phyloP scores from a whole-genome alignment of 2,797 vertebrate genomes.

The Nasua narica region DNA sequence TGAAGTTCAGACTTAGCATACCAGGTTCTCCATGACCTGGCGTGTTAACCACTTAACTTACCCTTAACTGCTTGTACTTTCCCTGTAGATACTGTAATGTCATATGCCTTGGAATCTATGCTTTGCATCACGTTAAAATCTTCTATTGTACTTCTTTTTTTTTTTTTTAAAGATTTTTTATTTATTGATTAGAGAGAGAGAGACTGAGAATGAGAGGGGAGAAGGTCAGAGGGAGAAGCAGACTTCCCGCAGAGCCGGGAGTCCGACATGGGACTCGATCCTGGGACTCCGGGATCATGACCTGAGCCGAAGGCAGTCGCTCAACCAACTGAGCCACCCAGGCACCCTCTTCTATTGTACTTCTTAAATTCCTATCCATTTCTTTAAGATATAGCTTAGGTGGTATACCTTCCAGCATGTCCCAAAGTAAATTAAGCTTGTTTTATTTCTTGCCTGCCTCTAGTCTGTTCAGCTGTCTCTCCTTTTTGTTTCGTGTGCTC shows the following conservation, averaged over 20 bases:
- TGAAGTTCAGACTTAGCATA: background rate
- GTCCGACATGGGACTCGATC: no score
- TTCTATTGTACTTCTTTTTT: no score
- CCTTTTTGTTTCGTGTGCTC: background rate
- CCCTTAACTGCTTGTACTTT: background rate
- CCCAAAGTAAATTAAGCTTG: background rate
- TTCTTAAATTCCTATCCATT: background rate
- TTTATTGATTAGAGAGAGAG: no score
- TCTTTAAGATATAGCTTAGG: background rate
- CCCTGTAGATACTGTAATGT: background rate
- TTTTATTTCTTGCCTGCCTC: background rate
- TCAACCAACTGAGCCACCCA: no score
- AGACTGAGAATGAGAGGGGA: no score
- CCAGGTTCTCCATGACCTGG: background rate
- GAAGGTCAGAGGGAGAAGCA: no score
- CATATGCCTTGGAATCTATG: background rate
- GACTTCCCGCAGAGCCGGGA: no score
- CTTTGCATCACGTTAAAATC: background rate
- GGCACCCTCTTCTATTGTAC: no score
- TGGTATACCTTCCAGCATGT: background rate
- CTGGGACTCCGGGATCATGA: no score
- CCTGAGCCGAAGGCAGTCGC: no score
- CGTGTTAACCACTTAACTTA: background rate
- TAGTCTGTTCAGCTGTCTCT: background rate
- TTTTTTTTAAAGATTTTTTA: no score